A percentile compares a stretch with the other conserved stretches of the same genome.
Evolutionary conservation across 2,113 vertebrate genomes (phyloP).

Genomic region (Trogon melanurus): DNA sequence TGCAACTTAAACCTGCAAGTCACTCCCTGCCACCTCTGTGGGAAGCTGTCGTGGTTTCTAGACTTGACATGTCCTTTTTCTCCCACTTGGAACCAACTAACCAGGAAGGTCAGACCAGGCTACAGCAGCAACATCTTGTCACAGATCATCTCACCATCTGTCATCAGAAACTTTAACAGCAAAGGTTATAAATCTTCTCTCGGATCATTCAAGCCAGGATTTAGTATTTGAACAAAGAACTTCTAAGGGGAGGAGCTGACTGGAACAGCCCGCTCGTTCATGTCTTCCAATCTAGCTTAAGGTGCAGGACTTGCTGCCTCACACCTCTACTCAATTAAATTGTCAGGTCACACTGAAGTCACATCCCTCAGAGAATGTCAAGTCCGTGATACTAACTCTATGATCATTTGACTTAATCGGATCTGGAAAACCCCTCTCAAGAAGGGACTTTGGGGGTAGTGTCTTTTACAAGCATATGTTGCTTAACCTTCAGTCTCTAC

Average conservation of each 20-base stretch:
- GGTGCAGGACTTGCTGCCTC: no score
- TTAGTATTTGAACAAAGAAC: neutral
- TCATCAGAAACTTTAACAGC: neutral
- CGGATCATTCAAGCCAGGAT: neutral
- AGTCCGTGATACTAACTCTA: accelerated
- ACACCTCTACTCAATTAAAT: no score
- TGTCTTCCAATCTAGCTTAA: neutral
- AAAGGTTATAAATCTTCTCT: neutral
- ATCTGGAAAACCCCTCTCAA: neutral
- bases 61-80: no score
- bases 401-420: no score
- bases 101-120: neutral
- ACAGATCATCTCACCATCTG: neutral
- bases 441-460: accelerated
- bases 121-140: neutral
- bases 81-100: neutral
- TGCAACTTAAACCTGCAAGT: neutral
- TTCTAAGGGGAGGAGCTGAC: neutral
- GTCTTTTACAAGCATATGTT: accelerated
- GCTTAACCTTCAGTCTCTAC: neutral
- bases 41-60: accelerated
- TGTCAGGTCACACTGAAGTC: neutral
- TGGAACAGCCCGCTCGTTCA: neutral
- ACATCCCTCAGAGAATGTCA: neutral
- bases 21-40: neutral